Percentiles rank a stretch among this genome's conserved stretches.
Conservation (phyloP, 2,888 invertebrate genomes). For the Muschampia plurimacula region DNA sequence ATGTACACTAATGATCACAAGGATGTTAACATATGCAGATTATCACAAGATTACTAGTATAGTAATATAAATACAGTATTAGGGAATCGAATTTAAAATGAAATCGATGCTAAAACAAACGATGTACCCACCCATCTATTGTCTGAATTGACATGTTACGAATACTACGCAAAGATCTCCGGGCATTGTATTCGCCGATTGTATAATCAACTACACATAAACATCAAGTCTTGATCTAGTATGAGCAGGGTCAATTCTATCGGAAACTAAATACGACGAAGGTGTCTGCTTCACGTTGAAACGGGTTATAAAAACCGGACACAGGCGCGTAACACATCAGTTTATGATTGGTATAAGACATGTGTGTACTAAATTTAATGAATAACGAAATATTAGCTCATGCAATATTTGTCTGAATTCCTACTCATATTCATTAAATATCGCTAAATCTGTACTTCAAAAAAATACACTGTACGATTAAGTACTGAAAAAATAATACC, state of each 20-base stretch:
- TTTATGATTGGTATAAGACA: constrained; percentile 7
- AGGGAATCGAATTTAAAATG: constrained; percentile 4
- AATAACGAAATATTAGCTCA: neutral
- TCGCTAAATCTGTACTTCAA: too few relatives aligned
- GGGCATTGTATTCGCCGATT: constrained; percentile 61
- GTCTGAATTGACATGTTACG: constrained; percentile 70
- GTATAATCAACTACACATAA: constrained; percentile 38
- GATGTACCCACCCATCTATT: constrained; percentile 70
- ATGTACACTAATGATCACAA: neutral
- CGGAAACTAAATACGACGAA: constrained; percentile 18
- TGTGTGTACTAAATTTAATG: neutral
- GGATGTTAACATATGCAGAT: neutral
- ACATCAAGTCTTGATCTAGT: constrained; percentile 11
- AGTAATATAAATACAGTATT: neutral
- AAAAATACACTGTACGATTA: neutral
- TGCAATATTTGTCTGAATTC: neutral
- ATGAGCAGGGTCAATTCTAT: constrained; percentile 3
- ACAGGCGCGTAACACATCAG: constrained; percentile 2
- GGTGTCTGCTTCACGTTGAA: constrained; percentile 12
- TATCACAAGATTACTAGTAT: neutral
- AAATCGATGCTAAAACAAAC: constrained; percentile 19
- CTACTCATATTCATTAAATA: too few relatives aligned
- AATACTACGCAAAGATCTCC: constrained; percentile 61
- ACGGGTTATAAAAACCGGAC: constrained; percentile 22
- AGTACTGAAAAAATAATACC: neutral